Percentiles rank a stretch among this genome's conserved stretches.
Evolutionary conservation across 2,797 vertebrate genomes (phyloP).

Genomic region (Glossophaga mutica): DNA sequence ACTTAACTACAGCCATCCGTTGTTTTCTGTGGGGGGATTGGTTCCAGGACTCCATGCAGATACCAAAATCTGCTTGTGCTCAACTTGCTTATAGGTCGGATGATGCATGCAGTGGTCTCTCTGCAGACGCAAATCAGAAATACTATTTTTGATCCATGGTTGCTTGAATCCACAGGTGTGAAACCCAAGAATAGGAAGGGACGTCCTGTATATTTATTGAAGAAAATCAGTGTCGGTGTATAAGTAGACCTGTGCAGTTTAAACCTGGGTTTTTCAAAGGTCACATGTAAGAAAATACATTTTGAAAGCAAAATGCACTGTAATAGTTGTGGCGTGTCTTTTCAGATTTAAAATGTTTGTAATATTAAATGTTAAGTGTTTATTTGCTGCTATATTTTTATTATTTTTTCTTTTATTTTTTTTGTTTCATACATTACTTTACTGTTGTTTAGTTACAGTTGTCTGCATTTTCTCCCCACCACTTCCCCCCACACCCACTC

Average conservation of each 20-base stretch:
- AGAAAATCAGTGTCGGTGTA: not conserved
- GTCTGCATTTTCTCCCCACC: too few species aligned
- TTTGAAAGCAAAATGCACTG: not conserved
- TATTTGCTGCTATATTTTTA: not conserved
- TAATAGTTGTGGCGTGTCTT: not conserved
- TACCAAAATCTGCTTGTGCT: not conserved
- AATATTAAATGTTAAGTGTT: not conserved
- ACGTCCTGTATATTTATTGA: not conserved
- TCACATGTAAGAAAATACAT: not conserved
- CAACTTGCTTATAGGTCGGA: not conserved
- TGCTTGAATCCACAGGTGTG: not conserved
- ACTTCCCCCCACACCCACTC: too few species aligned
- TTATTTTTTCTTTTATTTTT: not conserved
- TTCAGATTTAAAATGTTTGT: not conserved
- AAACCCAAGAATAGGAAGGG: not conserved
- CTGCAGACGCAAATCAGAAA: not conserved
- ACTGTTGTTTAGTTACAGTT: too few species aligned
- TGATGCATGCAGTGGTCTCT: not conserved
- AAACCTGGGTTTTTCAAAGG: not conserved
- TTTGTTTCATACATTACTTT: too few species aligned
- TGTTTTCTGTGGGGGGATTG: too few species aligned
- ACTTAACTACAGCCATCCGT: not conserved
- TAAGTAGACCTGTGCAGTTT: not conserved
- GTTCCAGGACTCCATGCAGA: not conserved
- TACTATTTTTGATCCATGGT: not conserved